A percentile compares a stretch with the other conserved stretches of the same genome.
phyloP scores from a whole-genome alignment of 2,797 vertebrate species.

The Anguilla pacifica region DNA sequence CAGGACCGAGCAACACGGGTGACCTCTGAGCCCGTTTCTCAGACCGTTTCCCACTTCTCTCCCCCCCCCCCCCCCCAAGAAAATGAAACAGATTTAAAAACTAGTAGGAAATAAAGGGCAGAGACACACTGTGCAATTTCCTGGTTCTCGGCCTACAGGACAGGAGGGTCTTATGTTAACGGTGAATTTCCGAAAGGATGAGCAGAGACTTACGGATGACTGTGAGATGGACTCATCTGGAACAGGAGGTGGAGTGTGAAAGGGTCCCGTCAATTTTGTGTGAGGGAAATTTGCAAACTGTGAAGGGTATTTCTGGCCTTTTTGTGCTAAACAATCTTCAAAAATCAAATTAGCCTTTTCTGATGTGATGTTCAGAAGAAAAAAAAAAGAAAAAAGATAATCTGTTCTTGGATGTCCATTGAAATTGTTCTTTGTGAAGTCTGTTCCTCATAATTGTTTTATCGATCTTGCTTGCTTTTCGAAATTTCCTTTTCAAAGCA shows the following conservation, averaged over 20 bases:
- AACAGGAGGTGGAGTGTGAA: constrained; percentile 32
- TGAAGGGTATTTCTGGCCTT: constrained; percentile 64
- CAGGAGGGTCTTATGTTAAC: constrained; percentile 44
- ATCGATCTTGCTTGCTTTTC: constrained; percentile 53
- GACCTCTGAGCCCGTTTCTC: constrained; percentile 32
- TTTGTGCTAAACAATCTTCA: constrained; percentile 62
- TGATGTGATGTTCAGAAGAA: constrained; percentile 70
- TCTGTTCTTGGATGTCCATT: constrained; percentile 71
- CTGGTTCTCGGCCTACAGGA: constrained; percentile 35
- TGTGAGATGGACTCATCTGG: constrained; percentile 46
- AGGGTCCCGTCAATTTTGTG: constrained; percentile 55
- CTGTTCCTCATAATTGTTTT: constrained; percentile 70
- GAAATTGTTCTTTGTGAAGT: constrained; percentile 77
- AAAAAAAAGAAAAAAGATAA: constrained; percentile 39
- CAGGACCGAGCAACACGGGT: constrained; percentile 7
- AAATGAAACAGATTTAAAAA: constrained; percentile 34
- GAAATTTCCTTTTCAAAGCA: constrained; percentile 66
- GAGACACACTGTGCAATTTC: constrained; percentile 1
- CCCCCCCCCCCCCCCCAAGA: constrained; percentile 4
- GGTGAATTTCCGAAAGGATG: constrained; percentile 50
- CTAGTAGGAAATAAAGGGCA: neutral
- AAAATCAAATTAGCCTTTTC: constrained; percentile 63
- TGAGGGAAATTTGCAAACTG: constrained; percentile 67
- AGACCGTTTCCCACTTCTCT: constrained; percentile 4
- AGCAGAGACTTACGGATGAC: constrained; percentile 38